Percentiles rank a stretch among this genome's conserved stretches.
Conservation (phyloP, 2,888 invertebrate species). For the Zygaena filipendulae region DNA sequence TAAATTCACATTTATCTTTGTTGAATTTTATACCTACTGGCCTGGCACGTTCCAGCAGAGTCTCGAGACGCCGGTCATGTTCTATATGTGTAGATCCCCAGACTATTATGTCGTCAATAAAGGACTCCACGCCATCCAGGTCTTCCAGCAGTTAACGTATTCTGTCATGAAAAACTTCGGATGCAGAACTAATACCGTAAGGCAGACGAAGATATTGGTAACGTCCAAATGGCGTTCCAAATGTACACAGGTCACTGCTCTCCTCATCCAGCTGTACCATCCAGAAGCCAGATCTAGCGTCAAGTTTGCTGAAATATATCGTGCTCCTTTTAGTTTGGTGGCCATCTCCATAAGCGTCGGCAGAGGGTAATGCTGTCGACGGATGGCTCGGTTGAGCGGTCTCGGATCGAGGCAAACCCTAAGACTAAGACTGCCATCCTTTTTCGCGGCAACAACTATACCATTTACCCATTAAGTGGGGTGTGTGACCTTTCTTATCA, state of each 20-base stretch:
- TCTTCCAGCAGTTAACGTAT: conserved; percentile 11
- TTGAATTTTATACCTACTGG: conserved; percentile 11
- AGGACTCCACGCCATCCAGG: conserved; percentile 9
- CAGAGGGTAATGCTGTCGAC: too few relatives aligned
- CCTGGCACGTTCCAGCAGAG: conserved; percentile 10
- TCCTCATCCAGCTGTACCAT: too few relatives aligned
- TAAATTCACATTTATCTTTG: conserved; percentile 12
- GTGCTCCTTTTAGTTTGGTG: too few relatives aligned
- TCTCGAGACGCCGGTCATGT: conserved; percentile 10
- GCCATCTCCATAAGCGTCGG: too few relatives aligned
- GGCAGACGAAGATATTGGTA: too few relatives aligned
- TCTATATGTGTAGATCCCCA: conserved; percentile 8
- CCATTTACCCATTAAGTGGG: conserved; percentile 18
- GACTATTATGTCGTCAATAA: conserved; percentile 13
- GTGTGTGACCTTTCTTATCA: conserved; percentile 13
- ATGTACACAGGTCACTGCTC: too few relatives aligned
- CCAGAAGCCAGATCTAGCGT: too few relatives aligned
- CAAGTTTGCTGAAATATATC: conserved; percentile 8
- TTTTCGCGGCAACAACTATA: conserved; percentile 18
- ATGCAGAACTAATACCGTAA: too few relatives aligned
- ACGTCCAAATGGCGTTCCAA: too few relatives aligned
- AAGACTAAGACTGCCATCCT: conserved; percentile 12
- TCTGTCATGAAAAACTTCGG: too few relatives aligned
- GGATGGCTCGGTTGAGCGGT: too few relatives aligned
- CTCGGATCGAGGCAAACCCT: too few relatives aligned